Conservation (phyloP, 2,888 invertebrate species). For the Herminia tarsipennalis region DNA sequence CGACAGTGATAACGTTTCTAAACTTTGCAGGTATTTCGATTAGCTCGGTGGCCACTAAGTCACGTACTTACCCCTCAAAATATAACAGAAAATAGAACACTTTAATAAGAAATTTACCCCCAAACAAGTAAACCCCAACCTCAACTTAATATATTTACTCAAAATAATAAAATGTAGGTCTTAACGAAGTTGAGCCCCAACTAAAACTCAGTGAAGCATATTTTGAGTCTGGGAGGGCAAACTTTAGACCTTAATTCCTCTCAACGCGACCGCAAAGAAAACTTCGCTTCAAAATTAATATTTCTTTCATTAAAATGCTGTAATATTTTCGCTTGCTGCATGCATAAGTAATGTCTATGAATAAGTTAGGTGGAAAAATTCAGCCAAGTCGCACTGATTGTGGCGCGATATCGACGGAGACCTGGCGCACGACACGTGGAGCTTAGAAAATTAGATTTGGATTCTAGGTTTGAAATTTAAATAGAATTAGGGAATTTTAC, state of each 20-base stretch:
- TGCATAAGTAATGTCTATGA: conserved; percentile 86
- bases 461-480: neutral
- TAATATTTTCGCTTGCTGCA: conserved; percentile 86
- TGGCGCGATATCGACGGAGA: conserved; percentile 38
- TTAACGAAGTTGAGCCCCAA: conserved; percentile 44
- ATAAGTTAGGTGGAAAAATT: conserved; percentile 82
- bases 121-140: conserved; percentile 6
- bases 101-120: conserved; percentile 4
- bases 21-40: no score
- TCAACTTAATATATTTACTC: conserved; percentile 38
- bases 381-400: conserved; percentile 57
- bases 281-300: conserved; percentile 84
- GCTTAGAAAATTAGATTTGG: conserved; percentile 1
- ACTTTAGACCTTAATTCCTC: conserved; percentile 65
- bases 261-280: conserved; percentile 76
- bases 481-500: neutral
- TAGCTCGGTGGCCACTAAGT: no score
- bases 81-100: no score
- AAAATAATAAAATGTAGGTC: conserved; percentile 49
- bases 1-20: no score
- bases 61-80: no score
- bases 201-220: conserved; percentile 56
- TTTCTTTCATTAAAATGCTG: conserved; percentile 87
- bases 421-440: neutral
- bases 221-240: conserved; percentile 40